These are phyloP conservation scores for Polypedilum vanderplanki DNA, from an alignment of 1,140 invertebrate genomes.

Conservation along the genomic window DNA sequence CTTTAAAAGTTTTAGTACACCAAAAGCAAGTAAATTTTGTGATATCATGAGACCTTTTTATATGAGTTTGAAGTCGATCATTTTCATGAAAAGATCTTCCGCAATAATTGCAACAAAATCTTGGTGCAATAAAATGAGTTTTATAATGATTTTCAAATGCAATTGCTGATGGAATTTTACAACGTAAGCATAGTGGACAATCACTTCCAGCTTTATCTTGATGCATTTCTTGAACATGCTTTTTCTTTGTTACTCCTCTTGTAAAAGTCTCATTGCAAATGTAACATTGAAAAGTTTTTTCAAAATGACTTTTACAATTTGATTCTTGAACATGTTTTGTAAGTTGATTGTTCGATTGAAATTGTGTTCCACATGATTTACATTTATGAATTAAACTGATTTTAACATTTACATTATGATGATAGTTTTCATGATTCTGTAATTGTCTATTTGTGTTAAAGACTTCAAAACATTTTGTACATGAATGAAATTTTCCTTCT, in stretches of 20 bases:
- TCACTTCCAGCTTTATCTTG: slow-evolving; percentile 15
- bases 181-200: background rate
- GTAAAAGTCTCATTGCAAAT: background rate
- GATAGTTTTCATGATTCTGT: background rate
- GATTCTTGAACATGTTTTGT: background rate
- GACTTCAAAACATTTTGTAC: background rate
- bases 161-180: background rate
- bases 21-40: background rate
- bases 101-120: slow-evolving; percentile 3
- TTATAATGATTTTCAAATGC: background rate
- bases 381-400: background rate
- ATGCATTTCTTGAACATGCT: background rate
- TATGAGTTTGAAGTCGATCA: background rate
- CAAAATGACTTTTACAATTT: background rate
- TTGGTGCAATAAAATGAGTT: background rate
- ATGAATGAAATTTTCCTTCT: background rate
- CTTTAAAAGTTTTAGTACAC: background rate
- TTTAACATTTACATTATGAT: background rate
- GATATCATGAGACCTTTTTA: background rate
- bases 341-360: background rate
- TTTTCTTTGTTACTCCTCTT: background rate
- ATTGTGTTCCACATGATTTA: background rate
- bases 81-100: background rate
- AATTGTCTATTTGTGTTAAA: background rate
- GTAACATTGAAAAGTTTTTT: background rate